Evolutionary conservation across 2,888 invertebrate genomes (phyloP).

Genomic region (Drosophila infuscata): DNA sequence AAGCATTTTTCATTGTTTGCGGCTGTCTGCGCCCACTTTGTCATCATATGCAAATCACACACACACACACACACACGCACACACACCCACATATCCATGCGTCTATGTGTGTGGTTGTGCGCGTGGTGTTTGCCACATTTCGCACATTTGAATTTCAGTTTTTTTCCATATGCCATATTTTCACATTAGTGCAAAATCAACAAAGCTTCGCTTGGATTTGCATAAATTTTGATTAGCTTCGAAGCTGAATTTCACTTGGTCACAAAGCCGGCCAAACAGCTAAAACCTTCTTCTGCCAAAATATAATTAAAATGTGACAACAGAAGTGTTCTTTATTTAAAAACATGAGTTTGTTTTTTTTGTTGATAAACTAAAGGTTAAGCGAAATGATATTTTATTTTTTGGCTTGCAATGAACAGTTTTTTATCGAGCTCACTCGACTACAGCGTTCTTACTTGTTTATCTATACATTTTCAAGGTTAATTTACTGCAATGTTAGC

Average conservation of each 20-base stretch:
- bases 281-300: neutral
- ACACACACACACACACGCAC: conserved; percentile 17
- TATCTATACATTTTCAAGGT: neutral
- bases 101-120: conserved; percentile 14
- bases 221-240: conserved; percentile 69
- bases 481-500: no score
- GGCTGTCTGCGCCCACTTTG: conserved; percentile 76
- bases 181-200: conserved; percentile 68
- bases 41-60: conserved; percentile 69
- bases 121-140: conserved; percentile 57
- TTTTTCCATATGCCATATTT: conserved; percentile 70
- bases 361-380: neutral
- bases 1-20: conserved; percentile 79
- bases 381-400: neutral
- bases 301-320: neutral
- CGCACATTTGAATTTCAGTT: conserved; percentile 71
- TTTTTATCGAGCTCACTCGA: no score
- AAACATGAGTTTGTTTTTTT: neutral
- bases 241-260: conserved; percentile 40
- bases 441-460: no score
- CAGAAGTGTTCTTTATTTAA: neutral
- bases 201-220: conserved; percentile 51
- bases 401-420: neutral
- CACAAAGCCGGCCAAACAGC: neutral
- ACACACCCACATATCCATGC: conserved; percentile 11